These are phyloP conservation scores for Genyomyrus donnyi DNA, from an alignment of 2,113 vertebrate species.

Conservation along the genomic window DNA sequence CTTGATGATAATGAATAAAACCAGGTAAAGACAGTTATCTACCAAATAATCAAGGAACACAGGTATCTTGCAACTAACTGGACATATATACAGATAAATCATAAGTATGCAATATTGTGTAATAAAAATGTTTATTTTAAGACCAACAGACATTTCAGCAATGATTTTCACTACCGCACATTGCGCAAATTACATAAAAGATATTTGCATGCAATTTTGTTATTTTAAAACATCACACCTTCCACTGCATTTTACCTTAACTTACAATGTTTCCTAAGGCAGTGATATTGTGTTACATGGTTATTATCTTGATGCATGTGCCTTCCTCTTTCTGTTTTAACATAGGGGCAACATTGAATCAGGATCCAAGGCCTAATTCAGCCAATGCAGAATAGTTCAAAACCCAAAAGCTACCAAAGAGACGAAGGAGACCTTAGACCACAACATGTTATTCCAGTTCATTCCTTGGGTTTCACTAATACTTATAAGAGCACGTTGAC, in stretches of 20 bases:
- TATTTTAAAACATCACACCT: neutral
- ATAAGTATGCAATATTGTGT: neutral
- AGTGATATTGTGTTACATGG: neutral
- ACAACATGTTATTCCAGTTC: neutral
- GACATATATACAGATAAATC: neutral
- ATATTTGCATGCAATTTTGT: neutral
- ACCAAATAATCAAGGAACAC: neutral
- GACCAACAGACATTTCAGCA: neutral
- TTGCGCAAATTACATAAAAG: neutral
- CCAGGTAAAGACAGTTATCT: neutral
- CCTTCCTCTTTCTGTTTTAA: neutral
- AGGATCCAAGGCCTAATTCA: neutral
- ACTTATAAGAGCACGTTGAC: neutral
- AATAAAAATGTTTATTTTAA: neutral
- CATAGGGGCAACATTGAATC: neutral
- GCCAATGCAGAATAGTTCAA: neutral
- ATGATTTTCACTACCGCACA: neutral
- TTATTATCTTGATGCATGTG: neutral
- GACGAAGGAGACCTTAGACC: neutral
- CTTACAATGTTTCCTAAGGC: neutral
- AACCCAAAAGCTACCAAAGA: neutral
- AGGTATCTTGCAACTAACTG: neutral
- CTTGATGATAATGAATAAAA: neutral
- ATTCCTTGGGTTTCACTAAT: neutral
- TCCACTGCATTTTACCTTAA: neutral